Percentiles rank a stretch among this genome's conserved stretches.
Conservation (phyloP, 2,113 vertebrate genomes). For the Syrmaticus mikado region DNA sequence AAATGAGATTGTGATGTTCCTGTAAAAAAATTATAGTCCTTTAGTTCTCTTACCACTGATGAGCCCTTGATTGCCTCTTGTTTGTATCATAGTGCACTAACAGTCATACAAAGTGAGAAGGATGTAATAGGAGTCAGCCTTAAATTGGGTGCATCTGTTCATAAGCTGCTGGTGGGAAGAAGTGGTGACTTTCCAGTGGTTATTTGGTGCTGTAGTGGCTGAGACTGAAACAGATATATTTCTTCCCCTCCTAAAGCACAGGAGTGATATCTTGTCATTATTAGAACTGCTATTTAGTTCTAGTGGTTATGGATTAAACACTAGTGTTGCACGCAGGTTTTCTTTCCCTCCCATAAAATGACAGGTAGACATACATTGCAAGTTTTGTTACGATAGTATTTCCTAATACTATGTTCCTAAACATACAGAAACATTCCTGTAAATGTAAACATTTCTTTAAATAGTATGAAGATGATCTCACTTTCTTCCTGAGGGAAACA, state of each 20-base stretch:
- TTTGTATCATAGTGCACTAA: not conserved
- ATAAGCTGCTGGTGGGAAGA: not conserved
- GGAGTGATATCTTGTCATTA: not conserved
- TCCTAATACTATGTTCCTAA: not conserved
- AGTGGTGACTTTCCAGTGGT: not conserved
- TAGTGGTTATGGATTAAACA: not conserved
- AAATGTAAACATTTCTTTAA: not conserved
- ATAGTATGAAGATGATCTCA: not conserved
- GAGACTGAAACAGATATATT: not conserved
- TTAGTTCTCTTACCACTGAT: not conserved
- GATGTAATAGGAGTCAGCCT: not conserved
- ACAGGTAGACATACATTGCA: not conserved
- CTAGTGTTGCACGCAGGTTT: not conserved
- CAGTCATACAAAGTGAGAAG: not conserved
- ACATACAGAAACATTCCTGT: not conserved
- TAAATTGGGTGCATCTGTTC: not conserved
- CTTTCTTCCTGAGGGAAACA: not conserved
- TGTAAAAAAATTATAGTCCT: not conserved
- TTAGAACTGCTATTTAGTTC: not conserved
- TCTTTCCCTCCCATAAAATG: not conserved
- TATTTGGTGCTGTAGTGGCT: not conserved
- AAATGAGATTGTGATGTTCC: not conserved
- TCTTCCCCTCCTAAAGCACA: not conserved
- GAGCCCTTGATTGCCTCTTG: not conserved
- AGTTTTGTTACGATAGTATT: not conserved